Percentiles rank a stretch among this genome's conserved stretches.
These are phyloP conservation scores for Nephrotoma appendiculata DNA, from an alignment of 2,888 invertebrate genomes.

Conservation along the genomic window DNA sequence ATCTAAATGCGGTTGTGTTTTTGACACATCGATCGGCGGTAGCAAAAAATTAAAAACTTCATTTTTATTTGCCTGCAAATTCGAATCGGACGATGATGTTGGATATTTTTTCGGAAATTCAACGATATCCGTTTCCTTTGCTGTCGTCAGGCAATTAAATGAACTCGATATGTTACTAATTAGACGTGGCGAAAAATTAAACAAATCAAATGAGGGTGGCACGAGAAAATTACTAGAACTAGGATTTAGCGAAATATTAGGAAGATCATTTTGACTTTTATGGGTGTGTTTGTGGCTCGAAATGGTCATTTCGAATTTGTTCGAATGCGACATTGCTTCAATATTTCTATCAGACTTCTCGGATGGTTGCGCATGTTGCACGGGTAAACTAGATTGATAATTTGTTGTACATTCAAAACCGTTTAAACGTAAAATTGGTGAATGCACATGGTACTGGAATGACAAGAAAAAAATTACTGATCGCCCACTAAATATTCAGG, in stretches of 20 bases:
- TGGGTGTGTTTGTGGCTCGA: neutral
- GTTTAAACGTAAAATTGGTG: conserved; percentile 39
- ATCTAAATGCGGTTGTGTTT: neutral
- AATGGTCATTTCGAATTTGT: neutral
- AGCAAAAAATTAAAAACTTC: conserved; percentile 28
- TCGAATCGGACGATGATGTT: conserved; percentile 26
- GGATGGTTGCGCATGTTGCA: neutral
- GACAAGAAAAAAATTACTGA: conserved; percentile 11
- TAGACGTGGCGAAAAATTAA: conserved; percentile 15
- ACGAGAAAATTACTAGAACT: conserved; percentile 17
- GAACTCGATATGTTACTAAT: conserved; percentile 22
- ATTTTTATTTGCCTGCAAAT: conserved; percentile 21
- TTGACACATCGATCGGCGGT: conserved; percentile 16
- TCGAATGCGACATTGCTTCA: neutral
- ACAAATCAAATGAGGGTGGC: conserved; percentile 17
- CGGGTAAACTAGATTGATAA: conserved; percentile 24
- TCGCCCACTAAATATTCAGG: no score
- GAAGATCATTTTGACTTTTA: conserved; percentile 1
- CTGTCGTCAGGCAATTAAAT: conserved; percentile 22
- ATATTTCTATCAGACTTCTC: neutral
- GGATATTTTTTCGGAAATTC: conserved; percentile 12
- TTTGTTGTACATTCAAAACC: conserved; percentile 38
- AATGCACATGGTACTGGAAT: conserved; percentile 38
- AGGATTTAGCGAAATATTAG: neutral
- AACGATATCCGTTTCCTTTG: conserved; percentile 6